Conservation (phyloP, 1,140 invertebrate genomes). For the Ladona fulva region DNA sequence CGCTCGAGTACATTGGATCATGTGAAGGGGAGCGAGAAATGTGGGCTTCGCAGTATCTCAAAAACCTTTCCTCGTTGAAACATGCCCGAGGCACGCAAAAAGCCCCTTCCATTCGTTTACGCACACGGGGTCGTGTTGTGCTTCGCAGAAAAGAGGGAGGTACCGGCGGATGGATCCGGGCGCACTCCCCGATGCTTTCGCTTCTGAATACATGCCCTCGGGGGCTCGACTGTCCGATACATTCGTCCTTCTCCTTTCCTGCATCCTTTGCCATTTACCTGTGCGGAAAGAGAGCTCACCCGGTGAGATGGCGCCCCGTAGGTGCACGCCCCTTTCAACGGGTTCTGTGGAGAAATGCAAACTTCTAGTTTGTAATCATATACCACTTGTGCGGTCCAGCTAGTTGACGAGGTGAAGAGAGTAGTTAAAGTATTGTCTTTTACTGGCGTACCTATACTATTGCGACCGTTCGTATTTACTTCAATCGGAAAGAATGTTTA, state of each 20-base stretch:
- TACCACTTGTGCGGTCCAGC: too few relatives aligned
- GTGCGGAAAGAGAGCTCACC: too few relatives aligned
- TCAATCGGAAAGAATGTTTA: too few relatives aligned
- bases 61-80: neutral
- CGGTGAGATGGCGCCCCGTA: too few relatives aligned
- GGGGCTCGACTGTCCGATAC: neutral
- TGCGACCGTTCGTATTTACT: too few relatives aligned
- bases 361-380: too few relatives aligned
- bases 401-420: too few relatives aligned
- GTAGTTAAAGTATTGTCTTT: too few relatives aligned
- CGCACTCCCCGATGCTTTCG: neutral
- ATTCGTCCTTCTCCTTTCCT: neutral
- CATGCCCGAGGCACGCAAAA: neutral
- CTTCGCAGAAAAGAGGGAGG: neutral
- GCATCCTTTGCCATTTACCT: too few relatives aligned
- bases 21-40: neutral
- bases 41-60: neutral
- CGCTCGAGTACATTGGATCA: neutral
- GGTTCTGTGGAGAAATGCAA: too few relatives aligned
- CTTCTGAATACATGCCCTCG: neutral
- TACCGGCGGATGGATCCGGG: neutral
- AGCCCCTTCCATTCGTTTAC: neutral
- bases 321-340: too few relatives aligned
- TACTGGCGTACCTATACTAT: too few relatives aligned
- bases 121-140: neutral